Base-by-base conservation (phyloP, 2,113 vertebrate species). In the Oreochromis tanganicae region DNA sequence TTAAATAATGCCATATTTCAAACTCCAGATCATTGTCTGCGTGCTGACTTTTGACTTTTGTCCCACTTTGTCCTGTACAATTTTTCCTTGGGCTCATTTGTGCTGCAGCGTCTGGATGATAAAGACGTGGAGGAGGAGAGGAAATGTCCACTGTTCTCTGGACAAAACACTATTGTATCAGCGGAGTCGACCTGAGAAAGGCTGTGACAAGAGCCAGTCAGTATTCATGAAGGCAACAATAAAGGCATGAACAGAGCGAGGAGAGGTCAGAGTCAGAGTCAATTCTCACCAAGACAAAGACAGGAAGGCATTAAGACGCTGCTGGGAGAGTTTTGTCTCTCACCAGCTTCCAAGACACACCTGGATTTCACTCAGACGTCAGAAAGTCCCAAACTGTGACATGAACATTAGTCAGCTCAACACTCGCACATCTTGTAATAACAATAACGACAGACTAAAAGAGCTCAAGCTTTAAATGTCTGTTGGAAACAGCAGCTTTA, bases 161-260 rank as follows among this genome's bases (percentile, higher is more conserved):
- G 50, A 91, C 90, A 93, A 92, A 93, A 81, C 85, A 32, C 48
- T 34, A 93, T 92, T 92, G 90, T 93, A 24, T 5, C 24, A 9
- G 34, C 5, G 1, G 81, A 66, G 81, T 38, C 3, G 48, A 79
- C 29, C 32, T 52, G 86, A 88, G 90, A 55, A 43, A 54, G 36
- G 46, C 90, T 21, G 78, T n/a, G 48, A 4, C n/a, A 48, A n/a
- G 59, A 16, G 38, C 32, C 16, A 13, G 4, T 7, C 68, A 2
- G 24, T 16, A 61, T 88, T 88, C 82, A 29, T 56, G 32, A n/a
- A 75, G 85, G 61, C 41, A 81, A 90, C 89, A 92, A 89, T 79
- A 32, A 54, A n/a, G 3, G 41, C 9, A 80, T 0, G 24, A 34
- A 17, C 13, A 24, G 11, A 11, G 55, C 1, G 55, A 63, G 57